phyloP scores from a whole-genome alignment of 2,888 invertebrate genomes.

The Dryomyza anilis region DNA sequence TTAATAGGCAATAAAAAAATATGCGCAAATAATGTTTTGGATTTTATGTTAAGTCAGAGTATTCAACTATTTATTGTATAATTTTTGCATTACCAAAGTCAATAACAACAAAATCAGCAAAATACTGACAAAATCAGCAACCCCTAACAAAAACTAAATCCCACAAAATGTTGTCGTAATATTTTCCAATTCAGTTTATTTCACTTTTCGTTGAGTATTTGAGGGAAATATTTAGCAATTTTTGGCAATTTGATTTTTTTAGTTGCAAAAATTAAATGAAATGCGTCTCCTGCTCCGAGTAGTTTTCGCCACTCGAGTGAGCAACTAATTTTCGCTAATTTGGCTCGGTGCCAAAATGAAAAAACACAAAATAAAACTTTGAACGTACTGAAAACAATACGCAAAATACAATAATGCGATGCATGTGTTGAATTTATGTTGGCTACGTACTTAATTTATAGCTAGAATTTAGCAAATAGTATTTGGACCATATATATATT shows the following conservation, averaged over 20 bases:
- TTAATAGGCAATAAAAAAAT: too few species aligned
- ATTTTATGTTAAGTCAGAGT: too few species aligned
- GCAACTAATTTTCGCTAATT: slow-evolving; percentile 13
- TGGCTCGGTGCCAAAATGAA: slow-evolving; percentile 19
- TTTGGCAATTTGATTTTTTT: background rate
- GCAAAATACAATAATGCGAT: too few species aligned
- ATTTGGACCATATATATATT: too few species aligned
- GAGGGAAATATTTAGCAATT: background rate
- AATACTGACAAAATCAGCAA: background rate
- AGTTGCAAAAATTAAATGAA: background rate
- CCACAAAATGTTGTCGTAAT: background rate
- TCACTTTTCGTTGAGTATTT: background rate
- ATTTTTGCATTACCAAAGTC: background rate
- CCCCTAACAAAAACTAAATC: background rate
- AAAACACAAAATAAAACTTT: slow-evolving; percentile 19
- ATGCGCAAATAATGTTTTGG: too few species aligned
- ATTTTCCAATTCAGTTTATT: background rate
- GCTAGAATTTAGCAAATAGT: too few species aligned
- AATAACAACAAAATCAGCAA: background rate
- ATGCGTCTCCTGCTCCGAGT: background rate
- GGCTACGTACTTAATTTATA: background rate
- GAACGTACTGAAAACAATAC: background rate
- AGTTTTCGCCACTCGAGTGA: background rate
- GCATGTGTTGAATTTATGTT: background rate
- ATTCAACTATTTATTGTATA: too few species aligned